Evolutionary conservation across 2,113 vertebrate genomes (phyloP).

Genomic region (Arenaria interpres): DNA sequence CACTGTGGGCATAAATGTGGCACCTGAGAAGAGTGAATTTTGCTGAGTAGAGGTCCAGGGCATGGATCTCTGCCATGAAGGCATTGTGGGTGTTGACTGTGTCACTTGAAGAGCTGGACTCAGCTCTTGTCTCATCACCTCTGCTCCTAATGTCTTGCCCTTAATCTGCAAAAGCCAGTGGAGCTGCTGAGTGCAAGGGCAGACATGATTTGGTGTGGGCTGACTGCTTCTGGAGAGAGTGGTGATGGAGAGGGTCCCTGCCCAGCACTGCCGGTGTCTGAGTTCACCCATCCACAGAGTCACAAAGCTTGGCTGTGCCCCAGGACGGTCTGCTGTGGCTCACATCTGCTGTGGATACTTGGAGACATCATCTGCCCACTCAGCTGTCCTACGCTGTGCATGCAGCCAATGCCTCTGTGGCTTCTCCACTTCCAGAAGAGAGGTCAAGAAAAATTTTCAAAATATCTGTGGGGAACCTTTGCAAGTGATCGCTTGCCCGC

Average conservation of each 20-base stretch:
- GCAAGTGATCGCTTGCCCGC: background rate
- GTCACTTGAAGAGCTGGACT: background rate
- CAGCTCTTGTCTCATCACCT: background rate
- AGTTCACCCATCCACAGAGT: background rate
- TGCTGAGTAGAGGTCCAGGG: background rate
- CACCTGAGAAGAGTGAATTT: background rate
- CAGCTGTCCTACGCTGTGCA: background rate
- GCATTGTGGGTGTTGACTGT: background rate
- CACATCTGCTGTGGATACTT: no score
- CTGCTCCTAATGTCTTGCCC: background rate
- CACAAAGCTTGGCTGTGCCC: background rate
- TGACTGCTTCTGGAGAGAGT: background rate
- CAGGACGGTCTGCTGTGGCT: background rate
- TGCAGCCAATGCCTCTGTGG: background rate
- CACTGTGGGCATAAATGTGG: background rate
- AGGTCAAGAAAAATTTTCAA: background rate
- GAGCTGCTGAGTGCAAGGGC: background rate
- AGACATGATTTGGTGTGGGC: background rate
- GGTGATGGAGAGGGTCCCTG: background rate
- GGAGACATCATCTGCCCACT: background rate
- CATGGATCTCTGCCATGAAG: background rate
- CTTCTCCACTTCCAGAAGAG: background rate
- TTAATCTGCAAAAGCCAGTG: background rate
- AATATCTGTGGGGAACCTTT: background rate
- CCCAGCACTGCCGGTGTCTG: background rate